phyloP scores from a whole-genome alignment of 2,113 vertebrate species.

The Galbula dea region DNA sequence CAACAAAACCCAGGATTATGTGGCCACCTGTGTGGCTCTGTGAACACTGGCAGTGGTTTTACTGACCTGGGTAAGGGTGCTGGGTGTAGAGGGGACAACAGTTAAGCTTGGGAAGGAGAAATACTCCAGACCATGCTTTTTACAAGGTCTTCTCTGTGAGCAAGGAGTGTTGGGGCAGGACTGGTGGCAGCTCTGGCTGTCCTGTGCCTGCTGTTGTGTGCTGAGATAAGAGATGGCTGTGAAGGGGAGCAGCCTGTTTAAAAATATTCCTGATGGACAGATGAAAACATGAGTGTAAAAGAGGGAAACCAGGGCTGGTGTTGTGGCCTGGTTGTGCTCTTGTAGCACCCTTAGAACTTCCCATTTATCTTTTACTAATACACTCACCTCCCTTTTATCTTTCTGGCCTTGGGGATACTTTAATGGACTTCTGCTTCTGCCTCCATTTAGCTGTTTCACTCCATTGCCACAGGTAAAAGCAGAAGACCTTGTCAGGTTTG shows the following conservation, averaged over 20 bases:
- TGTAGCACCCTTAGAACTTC: neutral
- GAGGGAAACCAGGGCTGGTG: neutral
- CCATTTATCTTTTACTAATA: constrained; percentile 20
- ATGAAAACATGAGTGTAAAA: neutral
- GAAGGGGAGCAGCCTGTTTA: neutral
- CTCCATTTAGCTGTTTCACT: constrained; percentile 28
- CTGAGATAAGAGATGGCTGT: neutral
- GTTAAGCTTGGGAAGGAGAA: neutral
- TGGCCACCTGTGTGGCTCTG: neutral
- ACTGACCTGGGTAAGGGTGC: neutral
- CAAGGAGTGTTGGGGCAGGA: neutral
- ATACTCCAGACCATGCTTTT: neutral
- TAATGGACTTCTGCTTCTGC: constrained; percentile 43
- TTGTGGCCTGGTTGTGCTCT: neutral
- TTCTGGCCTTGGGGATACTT: constrained; percentile 12
- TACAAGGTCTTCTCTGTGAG: neutral
- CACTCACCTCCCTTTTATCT: neutral
- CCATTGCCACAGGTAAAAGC: constrained; percentile 21
- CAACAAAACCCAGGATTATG: neutral
- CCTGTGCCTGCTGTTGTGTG: neutral
- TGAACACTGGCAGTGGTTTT: neutral
- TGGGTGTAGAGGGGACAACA: neutral
- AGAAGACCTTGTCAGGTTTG: neutral
- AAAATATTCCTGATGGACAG: neutral
- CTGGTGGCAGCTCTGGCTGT: neutral